Evolutionary conservation across 2,797 vertebrate genomes (phyloP), one percentile per base, ranked within the genome.

Genomic region (Enteromius anoplus): DNA sequence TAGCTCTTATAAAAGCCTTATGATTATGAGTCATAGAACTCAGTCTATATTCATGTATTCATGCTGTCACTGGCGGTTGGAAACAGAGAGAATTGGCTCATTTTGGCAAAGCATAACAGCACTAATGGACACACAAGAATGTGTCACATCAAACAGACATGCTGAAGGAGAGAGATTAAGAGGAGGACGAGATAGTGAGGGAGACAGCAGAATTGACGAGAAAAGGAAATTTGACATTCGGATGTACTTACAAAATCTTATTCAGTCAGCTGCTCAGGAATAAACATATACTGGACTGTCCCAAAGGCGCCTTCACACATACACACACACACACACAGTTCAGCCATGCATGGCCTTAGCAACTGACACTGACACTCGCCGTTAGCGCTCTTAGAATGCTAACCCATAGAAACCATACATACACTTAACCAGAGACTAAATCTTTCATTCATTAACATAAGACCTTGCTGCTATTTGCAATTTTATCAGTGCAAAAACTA

Each of bases 81-180:
- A 83, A 83, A 70, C 66, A 26, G 40, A 75, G 51, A 78, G 82
- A 83, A 83, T 78, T 71, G 82, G 82, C 75, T 78, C 40, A 62
- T 78, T 83, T 78, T 70, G 42, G 75, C 75, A 62, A 77, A 78
- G 82, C 75, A 83, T 60, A 78, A 83, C 82, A 83, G 82, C 29
- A 14, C 66, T 83, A 83, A 70, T 83, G 82, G 75, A 83, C 51
- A 83, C 65, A 76, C 53, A 49, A 77, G 51, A 83, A 83, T 77
- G 65, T 83, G 82, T 83, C 82, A 78, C 82, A 83, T 83, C 82
- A 78, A 83, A 83, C 75, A 83, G 73, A 69, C 65, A 78, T 51
- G 66, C 42, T 71, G 73, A 78, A 78, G 82, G 65, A 78, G 42
- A 83, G 49, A 71, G 75, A 83, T 83, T 78, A 62, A 70, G 65